Base-by-base conservation (phyloP, 2,888 invertebrate species). In the Magallana nippona region DNA sequence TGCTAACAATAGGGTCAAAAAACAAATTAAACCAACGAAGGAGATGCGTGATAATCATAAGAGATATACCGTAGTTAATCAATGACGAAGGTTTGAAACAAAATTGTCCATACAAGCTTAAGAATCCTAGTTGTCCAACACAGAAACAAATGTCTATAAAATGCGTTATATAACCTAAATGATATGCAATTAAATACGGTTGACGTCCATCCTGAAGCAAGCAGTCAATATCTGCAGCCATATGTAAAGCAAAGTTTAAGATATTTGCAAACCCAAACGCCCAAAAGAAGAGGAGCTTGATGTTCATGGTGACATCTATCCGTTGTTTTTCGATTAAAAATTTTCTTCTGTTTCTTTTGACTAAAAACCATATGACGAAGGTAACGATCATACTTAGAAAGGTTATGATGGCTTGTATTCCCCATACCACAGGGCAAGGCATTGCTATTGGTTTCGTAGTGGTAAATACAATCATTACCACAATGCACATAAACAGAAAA, bases 341-440 rank as follows among this genome's bases (percentile, higher is more conserved):
- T 32, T 13, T 27, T 22, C 15, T 2, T 71, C 11, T 22, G 27
- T 71, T 71, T 22, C 27, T 11, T 15, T 71, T 71, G 27, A 71
- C 71, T 27, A 32, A 10, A 22, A 71, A 71, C 71, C 71, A 71
- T 15, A 71, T 71, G 27, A 71, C 71, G 15, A 71, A 71, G 17
- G 71, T 71, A 3, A 71, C 22, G 1, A 71, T 22, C 71, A 71
- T 71, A 27, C 71, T 71, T 13, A 71, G 8, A 19, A 71, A 32
- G 2, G 71, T 71, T 13, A 71, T 27, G 5, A 27, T 13, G 5
- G 71, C 71, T 13, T 71, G 27, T 15, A 32, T 71, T 27, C 71
- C 71, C 71, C 71, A 71, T 27, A 71, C 71, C 1, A 22, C 71
- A 15, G 71, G 71, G 27, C 13, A 32, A 27, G 71, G 71, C 0